These are phyloP conservation scores for Rhaphigaster nebulosa DNA, from an alignment of 2,888 invertebrate genomes.

Conservation along the genomic window DNA sequence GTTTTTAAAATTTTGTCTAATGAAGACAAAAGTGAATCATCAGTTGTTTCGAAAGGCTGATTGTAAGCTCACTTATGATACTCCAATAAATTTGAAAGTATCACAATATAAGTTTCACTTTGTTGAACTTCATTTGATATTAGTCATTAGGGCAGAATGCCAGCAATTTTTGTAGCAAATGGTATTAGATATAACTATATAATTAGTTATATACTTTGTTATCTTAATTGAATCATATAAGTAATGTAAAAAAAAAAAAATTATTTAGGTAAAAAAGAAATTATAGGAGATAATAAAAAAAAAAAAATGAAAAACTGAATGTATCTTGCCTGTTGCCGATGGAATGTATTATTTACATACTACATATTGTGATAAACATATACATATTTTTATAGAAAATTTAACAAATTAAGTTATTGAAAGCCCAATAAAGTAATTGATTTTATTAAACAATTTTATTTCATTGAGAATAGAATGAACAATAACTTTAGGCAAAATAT, in stretches of 20 bases:
- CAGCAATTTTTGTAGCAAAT: constrained; percentile 35
- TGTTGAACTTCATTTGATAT: constrained; percentile 36
- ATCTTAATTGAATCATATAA: constrained; percentile 4
- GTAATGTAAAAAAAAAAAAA: constrained; percentile 28
- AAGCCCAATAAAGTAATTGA: constrained; percentile 34
- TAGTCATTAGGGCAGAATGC: constrained; percentile 19
- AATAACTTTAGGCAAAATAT: background rate
- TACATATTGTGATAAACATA: constrained; percentile 55
- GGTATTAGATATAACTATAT: constrained; percentile 24
- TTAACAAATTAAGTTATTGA: constrained; percentile 38
- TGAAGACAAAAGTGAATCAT: constrained; percentile 1
- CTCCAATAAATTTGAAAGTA: background rate
- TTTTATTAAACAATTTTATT: constrained; percentile 1
- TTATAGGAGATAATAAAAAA: constrained; percentile 15
- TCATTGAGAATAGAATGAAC: background rate
- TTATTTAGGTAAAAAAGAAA: constrained; percentile 51
- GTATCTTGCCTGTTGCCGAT: constrained; percentile 55
- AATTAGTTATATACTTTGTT: constrained; percentile 35
- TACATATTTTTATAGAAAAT: constrained; percentile 56
- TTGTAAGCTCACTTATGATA: constrained; percentile 45
- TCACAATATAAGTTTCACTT: constrained; percentile 15
- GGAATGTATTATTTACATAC: constrained; percentile 36
- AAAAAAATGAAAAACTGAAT: constrained; percentile 8
- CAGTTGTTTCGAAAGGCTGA: constrained; percentile 43
- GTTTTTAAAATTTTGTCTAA: background rate